Evolutionary conservation across 2,888 invertebrate species (phyloP).

Genomic region (Caenorhabditis uteleia): DNA sequence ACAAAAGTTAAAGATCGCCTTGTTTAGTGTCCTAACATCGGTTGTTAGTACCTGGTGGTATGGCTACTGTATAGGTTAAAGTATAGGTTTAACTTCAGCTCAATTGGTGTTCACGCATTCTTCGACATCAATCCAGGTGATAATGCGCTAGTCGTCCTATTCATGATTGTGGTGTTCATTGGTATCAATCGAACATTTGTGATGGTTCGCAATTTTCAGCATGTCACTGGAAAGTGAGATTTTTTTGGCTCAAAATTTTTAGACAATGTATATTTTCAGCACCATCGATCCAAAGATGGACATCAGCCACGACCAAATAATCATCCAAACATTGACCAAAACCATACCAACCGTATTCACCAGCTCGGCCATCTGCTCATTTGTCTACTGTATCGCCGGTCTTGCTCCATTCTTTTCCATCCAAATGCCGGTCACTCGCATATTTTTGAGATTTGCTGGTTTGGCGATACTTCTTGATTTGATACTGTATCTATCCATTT

Average conservation of each 20-base stretch:
- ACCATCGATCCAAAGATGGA: not conserved
- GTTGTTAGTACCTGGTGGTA: conserved; percentile 35
- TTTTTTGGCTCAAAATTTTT: conserved; percentile 14
- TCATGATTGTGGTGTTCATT: conserved; percentile 90
- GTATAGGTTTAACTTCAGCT: conserved; percentile 21
- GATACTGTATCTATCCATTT: conserved; percentile 15
- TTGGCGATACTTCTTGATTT: conserved; percentile 27
- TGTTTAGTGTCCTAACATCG: conserved; percentile 11
- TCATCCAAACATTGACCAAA: conserved; percentile 1
- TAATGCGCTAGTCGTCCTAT: conserved; percentile 88
- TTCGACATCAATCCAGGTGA: conserved; percentile 82
- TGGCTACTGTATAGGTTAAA: not conserved
- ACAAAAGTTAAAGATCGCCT: conserved; percentile 16
- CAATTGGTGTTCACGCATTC: conserved; percentile 84
- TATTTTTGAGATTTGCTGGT: conserved; percentile 26
- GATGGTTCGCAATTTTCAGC: conserved; percentile 78
- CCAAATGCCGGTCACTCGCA: conserved; percentile 23
- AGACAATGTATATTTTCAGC: not conserved
- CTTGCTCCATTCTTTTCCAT: conserved; percentile 17
- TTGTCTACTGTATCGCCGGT: conserved; percentile 23
- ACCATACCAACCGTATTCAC: conserved; percentile 23
- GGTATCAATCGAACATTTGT: conserved; percentile 97
- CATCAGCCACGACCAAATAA: too few species aligned
- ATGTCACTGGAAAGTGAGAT: conserved; percentile 3
- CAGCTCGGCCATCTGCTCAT: conserved; percentile 23